Base-by-base conservation (phyloP, 2,888 invertebrate species). In the Eupithecia exiguata region DNA sequence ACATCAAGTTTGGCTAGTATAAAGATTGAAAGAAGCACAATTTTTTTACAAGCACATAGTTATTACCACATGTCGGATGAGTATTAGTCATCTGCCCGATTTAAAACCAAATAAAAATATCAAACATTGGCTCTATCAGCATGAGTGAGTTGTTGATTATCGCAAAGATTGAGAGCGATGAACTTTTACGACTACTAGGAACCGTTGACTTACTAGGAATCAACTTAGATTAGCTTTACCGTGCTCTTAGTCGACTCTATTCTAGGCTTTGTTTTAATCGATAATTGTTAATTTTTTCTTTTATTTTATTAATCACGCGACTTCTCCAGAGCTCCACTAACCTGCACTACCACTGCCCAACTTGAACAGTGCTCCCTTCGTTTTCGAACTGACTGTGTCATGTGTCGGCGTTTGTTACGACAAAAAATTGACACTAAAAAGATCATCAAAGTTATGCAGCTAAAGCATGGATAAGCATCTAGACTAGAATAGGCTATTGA, bases 91-190 rank as follows among this genome's bases (percentile, higher is more conserved):
- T 77, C 67, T 73, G 73, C 77, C 71, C 69, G 76, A 72, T 78
- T 76, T 74, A 81, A 76, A 80, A 81, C n/a, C 81, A 82, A 83
- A 80, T 78, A 76, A 76, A 77, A 58, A 58, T 25, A 74, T 69
- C 69, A 74, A 74, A 77, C 84, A 86, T 86, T 81, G 84, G 79
- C 82, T 82, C 82, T 84, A 78, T 83, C 79, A 83, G 80, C 86
- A 86, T n/a, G 21, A 18, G 18, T 85, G 82, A 86, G 84, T 78
- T 80, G 78, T 76, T 74, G 79, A 83, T 83, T 80, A 82, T 82
- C 78, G 80, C 61, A 43, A 70, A 78, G 77, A 77, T 75, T 69
- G 78, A 78, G 87, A 79, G 80, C 85, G 83, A 84, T 85, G 85
- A 86, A 86, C 88, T 82, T 77, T 79, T 61, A 73, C 73, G 67